Evolutionary conservation across 2,797 vertebrate genomes (phyloP).

Genomic region (Graptemys geographica): DNA sequence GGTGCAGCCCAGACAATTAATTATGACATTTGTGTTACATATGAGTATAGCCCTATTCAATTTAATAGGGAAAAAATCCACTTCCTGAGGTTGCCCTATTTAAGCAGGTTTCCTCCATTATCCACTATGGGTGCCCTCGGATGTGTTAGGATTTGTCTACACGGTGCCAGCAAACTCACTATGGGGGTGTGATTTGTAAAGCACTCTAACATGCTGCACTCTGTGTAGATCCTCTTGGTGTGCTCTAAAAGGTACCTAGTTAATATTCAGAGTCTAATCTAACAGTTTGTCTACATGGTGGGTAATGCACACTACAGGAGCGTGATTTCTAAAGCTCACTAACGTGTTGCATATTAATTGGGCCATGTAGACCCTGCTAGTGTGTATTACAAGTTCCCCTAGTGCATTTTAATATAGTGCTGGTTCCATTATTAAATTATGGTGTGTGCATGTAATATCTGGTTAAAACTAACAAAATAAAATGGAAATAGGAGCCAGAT

Average conservation of each 20-base stretch:
- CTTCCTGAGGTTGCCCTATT: neutral
- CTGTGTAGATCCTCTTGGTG: neutral
- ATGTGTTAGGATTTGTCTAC: neutral
- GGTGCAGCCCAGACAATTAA: neutral
- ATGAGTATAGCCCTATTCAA: neutral
- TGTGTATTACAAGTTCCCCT: neutral
- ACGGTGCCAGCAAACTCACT: neutral
- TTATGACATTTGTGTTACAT: neutral
- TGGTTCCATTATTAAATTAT: neutral
- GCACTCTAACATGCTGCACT: neutral
- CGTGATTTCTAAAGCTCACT: neutral
- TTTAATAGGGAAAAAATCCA: neutral
- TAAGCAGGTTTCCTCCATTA: neutral
- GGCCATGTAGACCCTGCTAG: neutral
- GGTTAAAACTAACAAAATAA: constrained; percentile 15
- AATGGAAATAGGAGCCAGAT: neutral
- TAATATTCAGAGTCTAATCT: neutral
- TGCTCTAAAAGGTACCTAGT: neutral
- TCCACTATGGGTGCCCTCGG: neutral
- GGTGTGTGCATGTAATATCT: neutral
- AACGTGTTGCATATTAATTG: neutral
- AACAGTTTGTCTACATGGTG: neutral
- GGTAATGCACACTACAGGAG: neutral
- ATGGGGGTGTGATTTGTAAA: neutral
- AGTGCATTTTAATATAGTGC: neutral